phyloP scores from a whole-genome alignment of 2,113 vertebrate genomes.

The Excalfactoria chinensis region DNA sequence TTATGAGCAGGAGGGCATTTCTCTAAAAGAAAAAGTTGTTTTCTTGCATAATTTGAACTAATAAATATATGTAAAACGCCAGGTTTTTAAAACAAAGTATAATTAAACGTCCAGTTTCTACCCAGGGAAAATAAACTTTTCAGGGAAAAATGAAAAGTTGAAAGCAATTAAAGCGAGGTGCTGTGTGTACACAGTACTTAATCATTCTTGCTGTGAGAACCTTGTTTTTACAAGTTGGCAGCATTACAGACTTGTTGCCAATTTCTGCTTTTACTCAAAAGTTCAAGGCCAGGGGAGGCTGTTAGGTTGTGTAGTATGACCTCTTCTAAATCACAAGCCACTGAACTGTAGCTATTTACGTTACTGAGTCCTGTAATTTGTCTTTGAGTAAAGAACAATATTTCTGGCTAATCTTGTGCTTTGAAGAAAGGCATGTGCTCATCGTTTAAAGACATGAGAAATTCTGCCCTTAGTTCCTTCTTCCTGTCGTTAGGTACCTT shows the following conservation, averaged over 20 bases:
- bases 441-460: background rate
- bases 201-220: slow-evolving; percentile 55
- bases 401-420: background rate
- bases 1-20: slow-evolving; percentile 18
- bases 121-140: slow-evolving; percentile 46
- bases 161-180: slow-evolving; percentile 61
- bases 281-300: slow-evolving; percentile 33
- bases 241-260: slow-evolving; percentile 20
- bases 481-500: background rate
- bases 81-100: slow-evolving; percentile 21
- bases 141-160: slow-evolving; percentile 33
- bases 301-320: slow-evolving; percentile 23
- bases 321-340: slow-evolving; percentile 48
- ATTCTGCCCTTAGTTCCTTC: background rate
- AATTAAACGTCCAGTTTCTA: slow-evolving; percentile 52
- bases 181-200: slow-evolving; percentile 47
- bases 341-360: slow-evolving; percentile 20
- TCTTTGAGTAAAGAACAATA: background rate
- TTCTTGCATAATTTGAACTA: slow-evolving; percentile 40
- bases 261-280: slow-evolving; percentile 65
- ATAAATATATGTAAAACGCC: slow-evolving; percentile 34
- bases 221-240: slow-evolving; percentile 57
- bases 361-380: slow-evolving; percentile 17
- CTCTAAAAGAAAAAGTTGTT: background rate
- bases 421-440: background rate